Evolutionary conservation across 2,113 vertebrate species (phyloP).

Genomic region (Phodopus roborovskii): DNA sequence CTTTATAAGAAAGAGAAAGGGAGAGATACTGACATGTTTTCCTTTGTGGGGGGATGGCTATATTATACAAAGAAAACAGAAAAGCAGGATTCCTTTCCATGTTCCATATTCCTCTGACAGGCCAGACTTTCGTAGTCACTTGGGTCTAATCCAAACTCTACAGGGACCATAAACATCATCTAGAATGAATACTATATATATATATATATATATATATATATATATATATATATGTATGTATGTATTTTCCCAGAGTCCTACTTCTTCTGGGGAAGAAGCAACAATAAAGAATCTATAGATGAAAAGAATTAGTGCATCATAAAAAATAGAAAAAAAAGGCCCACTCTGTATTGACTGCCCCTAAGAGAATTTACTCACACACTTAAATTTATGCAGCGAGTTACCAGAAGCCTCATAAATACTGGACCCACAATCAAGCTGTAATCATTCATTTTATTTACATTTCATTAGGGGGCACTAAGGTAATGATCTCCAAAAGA

Average conservation of each 20-base stretch:
- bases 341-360: constrained; percentile 28
- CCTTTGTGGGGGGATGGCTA: neutral
- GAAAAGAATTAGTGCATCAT: constrained; percentile 72
- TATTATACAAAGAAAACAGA: neutral
- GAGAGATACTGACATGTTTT: neutral
- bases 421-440: constrained; percentile 56
- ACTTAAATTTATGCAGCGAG: constrained; percentile 69
- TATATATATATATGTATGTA: neutral
- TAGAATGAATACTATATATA: constrained; percentile 5
- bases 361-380: constrained; percentile 69
- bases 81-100: constrained; percentile 16
- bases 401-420: constrained; percentile 72
- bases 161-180: constrained; percentile 64
- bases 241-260: constrained; percentile 59
- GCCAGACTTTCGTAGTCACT: constrained; percentile 51
- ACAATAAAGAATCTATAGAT: constrained; percentile 64
- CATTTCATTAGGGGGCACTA: constrained; percentile 61
- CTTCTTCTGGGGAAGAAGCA: constrained; percentile 71
- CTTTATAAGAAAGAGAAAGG: constrained; percentile 39
- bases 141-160: constrained; percentile 35
- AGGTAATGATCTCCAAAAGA: constrained; percentile 63
- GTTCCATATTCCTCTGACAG: neutral
- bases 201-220: neutral
- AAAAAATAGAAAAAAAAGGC: constrained; percentile 63
- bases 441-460: constrained; percentile 77